phyloP scores from a whole-genome alignment of 2,113 vertebrate species.

The Scatophagus argus region DNA sequence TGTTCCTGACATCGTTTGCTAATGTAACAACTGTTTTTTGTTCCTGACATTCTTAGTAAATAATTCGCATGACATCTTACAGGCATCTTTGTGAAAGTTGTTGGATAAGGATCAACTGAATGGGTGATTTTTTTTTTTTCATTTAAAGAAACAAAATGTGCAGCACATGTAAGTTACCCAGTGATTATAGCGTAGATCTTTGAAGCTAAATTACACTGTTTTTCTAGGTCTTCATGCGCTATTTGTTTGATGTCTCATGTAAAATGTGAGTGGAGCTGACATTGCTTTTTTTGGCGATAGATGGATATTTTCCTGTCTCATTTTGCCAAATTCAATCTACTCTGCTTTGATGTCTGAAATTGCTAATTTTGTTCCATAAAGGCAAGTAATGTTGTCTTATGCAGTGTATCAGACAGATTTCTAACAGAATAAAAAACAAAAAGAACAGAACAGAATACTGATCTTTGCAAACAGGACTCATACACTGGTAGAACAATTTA shows the following conservation, averaged over 20 bases:
- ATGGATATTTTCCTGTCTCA: constrained; percentile 64
- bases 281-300: constrained; percentile 59
- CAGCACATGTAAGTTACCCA: constrained; percentile 4
- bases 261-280: constrained; percentile 54
- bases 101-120: constrained; percentile 20
- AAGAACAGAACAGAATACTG: no score
- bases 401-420: constrained; percentile 3
- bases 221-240: constrained; percentile 40
- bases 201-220: constrained; percentile 67
- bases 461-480: constrained; percentile 2
- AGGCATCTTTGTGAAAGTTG: neutral
- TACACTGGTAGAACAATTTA: neutral
- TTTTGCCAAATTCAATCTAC: constrained; percentile 68
- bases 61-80: neutral
- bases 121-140: constrained; percentile 5
- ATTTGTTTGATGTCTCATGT: constrained; percentile 72
- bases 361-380: constrained; percentile 65
- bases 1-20: constrained; percentile 3
- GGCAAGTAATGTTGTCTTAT: constrained; percentile 38
- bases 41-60: neutral
- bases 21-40: neutral
- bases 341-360: constrained; percentile 78
- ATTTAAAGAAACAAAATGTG: neutral
- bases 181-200: constrained; percentile 53
- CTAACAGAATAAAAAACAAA: neutral